Evolutionary conservation across 2,888 invertebrate genomes (phyloP).

Genomic region (Loripinus fragilis): DNA sequence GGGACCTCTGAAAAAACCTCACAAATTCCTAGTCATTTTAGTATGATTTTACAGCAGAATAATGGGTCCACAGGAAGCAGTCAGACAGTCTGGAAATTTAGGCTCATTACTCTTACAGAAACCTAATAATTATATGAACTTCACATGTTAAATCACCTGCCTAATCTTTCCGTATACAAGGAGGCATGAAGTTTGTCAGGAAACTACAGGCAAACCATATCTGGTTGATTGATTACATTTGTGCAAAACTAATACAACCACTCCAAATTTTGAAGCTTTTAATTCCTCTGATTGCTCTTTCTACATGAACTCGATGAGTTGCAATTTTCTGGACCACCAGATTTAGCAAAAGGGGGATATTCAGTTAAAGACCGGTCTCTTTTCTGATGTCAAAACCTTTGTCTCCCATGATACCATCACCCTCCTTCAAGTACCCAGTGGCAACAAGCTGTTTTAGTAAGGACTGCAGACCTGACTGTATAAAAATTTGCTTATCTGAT

Average conservation of each 20-base stretch:
- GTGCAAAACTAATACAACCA: slow-evolving; percentile 8
- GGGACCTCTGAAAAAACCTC: no score
- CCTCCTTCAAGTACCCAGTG: background rate
- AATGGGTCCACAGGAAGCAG: no score
- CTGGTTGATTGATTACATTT: slow-evolving; percentile 16
- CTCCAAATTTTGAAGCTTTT: slow-evolving; percentile 23
- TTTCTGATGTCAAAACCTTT: slow-evolving; percentile 26
- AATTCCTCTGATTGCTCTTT: slow-evolving; percentile 19
- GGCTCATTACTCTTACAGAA: no score
- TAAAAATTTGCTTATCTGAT: slow-evolving; percentile 49
- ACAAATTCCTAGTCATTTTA: no score
- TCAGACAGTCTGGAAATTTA: no score
- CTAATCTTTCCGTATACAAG: no score
- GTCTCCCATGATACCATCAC: slow-evolving; percentile 28
- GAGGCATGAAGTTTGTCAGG: slow-evolving; percentile 19
- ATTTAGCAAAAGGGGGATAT: slow-evolving; percentile 24
- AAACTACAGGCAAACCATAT: slow-evolving; percentile 20
- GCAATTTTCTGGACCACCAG: slow-evolving; percentile 21
- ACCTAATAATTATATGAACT: no score
- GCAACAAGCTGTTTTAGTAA: slow-evolving; percentile 29
- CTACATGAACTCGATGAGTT: slow-evolving; percentile 28
- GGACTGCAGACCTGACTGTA: slow-evolving; percentile 31
- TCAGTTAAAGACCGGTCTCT: slow-evolving; percentile 16
- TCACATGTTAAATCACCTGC: no score
- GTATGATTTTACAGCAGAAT: no score